Conservation (phyloP, 2,113 vertebrate species). For the Martes martes region DNA sequence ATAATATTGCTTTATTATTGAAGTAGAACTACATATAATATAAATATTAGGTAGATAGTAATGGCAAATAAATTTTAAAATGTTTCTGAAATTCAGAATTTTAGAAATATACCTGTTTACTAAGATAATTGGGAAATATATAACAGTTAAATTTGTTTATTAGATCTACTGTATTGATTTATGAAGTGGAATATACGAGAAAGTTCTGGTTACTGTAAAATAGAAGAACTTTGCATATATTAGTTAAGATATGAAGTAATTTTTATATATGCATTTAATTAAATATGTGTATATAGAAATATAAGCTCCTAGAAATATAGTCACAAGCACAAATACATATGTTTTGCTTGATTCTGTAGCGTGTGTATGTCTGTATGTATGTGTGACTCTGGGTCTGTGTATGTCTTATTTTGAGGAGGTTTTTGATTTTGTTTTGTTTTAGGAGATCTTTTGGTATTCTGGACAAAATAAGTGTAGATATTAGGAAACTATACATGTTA, state of each 20-base stretch:
- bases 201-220: neutral
- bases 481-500: neutral
- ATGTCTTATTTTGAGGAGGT: neutral
- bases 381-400: neutral
- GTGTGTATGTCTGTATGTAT: neutral
- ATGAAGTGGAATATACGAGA: neutral
- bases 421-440: neutral
- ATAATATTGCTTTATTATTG: neutral
- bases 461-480: neutral
- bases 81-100: neutral
- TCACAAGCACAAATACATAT: no score
- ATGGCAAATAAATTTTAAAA: neutral
- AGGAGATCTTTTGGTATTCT: neutral
- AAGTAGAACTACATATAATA: neutral
- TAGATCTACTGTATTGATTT: neutral
- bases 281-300: no score
- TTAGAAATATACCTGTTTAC: neutral
- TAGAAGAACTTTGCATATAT: no score
- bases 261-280: no score
- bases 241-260: no score
- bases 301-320: no score
- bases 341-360: no score
- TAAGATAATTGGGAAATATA: neutral
- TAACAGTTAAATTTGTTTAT: neutral
- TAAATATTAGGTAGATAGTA: neutral